Conservation (phyloP, 2,113 vertebrate genomes). For the Dasyornis broadbenti region DNA sequence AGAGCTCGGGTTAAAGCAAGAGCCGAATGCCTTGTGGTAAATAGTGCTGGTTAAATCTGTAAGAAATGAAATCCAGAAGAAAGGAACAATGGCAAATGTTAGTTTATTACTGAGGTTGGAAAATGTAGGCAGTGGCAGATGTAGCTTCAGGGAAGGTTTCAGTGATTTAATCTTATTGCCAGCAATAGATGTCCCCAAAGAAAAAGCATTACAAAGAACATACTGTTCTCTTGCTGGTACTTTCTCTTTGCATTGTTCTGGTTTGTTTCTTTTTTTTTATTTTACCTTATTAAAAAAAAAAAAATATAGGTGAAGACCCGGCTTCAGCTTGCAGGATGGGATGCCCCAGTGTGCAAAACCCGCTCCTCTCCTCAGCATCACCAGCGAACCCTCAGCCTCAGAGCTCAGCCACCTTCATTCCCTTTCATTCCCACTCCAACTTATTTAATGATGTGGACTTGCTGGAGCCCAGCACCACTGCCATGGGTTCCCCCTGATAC, state of each 20-base stretch:
- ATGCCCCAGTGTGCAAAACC: neutral
- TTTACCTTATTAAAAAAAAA: neutral
- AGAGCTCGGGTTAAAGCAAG: neutral
- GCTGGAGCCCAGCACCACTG: neutral
- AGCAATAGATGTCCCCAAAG: constrained; percentile 51
- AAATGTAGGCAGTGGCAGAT: constrained; percentile 66
- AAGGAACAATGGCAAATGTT: constrained; percentile 63
- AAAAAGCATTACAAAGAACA: constrained; percentile 60
- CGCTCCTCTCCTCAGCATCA: neutral
- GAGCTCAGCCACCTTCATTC: neutral
- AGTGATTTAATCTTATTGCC: constrained; percentile 63
- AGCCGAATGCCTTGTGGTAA: constrained; percentile 55
- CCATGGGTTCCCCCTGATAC: neutral
- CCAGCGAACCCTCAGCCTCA: neutral
- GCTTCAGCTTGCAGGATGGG: neutral
- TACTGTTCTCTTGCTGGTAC: constrained; percentile 52
- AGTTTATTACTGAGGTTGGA: constrained; percentile 65
- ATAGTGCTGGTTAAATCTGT: constrained; percentile 38
- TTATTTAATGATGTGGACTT: neutral
- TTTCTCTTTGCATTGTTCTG: constrained; percentile 54
- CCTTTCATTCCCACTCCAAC: neutral
- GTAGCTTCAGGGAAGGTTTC: constrained; percentile 63
- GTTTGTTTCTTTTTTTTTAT: neutral
- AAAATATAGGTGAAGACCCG: neutral
- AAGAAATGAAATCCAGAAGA: constrained; percentile 68